Percentiles rank a stretch among this genome's conserved stretches.
Conservation (phyloP, 2,888 invertebrate species). For the Teleogryllus oceanicus region DNA sequence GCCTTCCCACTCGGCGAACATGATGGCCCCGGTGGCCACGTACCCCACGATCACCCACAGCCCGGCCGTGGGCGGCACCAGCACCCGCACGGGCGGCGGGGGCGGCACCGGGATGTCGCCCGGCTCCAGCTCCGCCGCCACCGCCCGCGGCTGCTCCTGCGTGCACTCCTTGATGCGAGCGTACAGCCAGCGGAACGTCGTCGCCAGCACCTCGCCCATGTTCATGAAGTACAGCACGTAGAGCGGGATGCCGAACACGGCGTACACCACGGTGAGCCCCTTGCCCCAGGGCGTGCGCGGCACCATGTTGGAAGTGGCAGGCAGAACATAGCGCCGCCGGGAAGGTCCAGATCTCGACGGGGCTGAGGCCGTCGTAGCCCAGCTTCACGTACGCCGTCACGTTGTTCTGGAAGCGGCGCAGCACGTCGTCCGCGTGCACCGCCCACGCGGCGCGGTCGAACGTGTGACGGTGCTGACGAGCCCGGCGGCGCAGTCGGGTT, state of each 20-base stretch:
- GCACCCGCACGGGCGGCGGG: slow-evolving; percentile 60
- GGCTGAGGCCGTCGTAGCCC: slow-evolving; percentile 68
- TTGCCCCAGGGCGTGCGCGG: slow-evolving; percentile 81
- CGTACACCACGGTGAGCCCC: slow-evolving; percentile 78
- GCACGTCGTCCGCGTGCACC: slow-evolving; percentile 56
- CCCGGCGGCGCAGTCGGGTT: slow-evolving; percentile 56
- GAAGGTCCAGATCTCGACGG: slow-evolving; percentile 76
- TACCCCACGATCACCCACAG: slow-evolving; percentile 85
- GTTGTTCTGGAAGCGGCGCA: slow-evolving; percentile 64
- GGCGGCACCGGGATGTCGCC: slow-evolving; percentile 32
- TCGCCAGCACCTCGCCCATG: slow-evolving; percentile 82
- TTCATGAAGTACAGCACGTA: slow-evolving; percentile 84
- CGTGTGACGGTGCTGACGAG: slow-evolving; percentile 46
- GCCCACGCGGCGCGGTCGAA: slow-evolving; percentile 65
- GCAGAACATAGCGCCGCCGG: slow-evolving; percentile 87
- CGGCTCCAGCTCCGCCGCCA: slow-evolving; percentile 43
- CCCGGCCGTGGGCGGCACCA: slow-evolving; percentile 85
- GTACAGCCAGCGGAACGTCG: slow-evolving; percentile 76
- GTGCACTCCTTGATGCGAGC: slow-evolving; percentile 73
- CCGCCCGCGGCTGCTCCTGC: slow-evolving; percentile 43
- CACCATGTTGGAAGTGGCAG: slow-evolving; percentile 75
- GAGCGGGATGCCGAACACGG: slow-evolving; percentile 81
- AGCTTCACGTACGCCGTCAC: slow-evolving; percentile 62
- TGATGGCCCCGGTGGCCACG: slow-evolving; percentile 76
- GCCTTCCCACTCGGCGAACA: slow-evolving; percentile 86